Conservation (phyloP, 2,797 vertebrate genomes). For the Crenichthys baileyi region DNA sequence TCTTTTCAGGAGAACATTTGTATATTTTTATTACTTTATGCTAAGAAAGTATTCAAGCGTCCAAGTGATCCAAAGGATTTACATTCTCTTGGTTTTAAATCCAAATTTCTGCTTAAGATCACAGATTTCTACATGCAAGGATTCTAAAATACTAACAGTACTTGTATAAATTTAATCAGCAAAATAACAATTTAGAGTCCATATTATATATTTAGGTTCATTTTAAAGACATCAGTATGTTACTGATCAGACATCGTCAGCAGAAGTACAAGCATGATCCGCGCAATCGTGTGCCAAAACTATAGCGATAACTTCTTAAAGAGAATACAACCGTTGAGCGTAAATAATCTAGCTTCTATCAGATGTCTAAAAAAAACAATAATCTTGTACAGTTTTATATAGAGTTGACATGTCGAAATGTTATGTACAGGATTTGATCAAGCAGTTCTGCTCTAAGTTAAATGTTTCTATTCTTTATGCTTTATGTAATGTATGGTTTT, state of each 20-base stretch:
- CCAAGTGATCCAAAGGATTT: constrained; percentile 23
- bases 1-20: constrained; percentile 35
- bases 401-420: constrained; percentile 77
- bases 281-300: constrained; percentile 82
- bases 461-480: constrained; percentile 63
- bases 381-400: constrained; percentile 84
- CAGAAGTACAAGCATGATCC: constrained; percentile 58
- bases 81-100: constrained; percentile 39
- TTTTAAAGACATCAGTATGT: constrained; percentile 51
- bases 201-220: constrained; percentile 42
- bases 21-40: constrained; percentile 33
- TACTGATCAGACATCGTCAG: constrained; percentile 52
- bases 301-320: constrained; percentile 70
- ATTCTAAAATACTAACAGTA: constrained; percentile 40
- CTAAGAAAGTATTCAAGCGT: constrained; percentile 37
- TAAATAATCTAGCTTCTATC: constrained; percentile 60
- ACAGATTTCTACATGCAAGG: constrained; percentile 32
- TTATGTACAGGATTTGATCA: constrained; percentile 80
- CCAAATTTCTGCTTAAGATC: constrained; percentile 40
- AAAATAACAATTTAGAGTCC: constrained; percentile 48
- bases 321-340: constrained; percentile 63
- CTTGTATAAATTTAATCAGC: constrained; percentile 44
- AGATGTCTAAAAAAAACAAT: constrained; percentile 69
- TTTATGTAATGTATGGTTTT: constrained; percentile 70
- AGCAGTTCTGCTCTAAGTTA: constrained; percentile 69